phyloP scores from a whole-genome alignment of 1,140 invertebrate genomes.

The Tachypleus tridentatus region DNA sequence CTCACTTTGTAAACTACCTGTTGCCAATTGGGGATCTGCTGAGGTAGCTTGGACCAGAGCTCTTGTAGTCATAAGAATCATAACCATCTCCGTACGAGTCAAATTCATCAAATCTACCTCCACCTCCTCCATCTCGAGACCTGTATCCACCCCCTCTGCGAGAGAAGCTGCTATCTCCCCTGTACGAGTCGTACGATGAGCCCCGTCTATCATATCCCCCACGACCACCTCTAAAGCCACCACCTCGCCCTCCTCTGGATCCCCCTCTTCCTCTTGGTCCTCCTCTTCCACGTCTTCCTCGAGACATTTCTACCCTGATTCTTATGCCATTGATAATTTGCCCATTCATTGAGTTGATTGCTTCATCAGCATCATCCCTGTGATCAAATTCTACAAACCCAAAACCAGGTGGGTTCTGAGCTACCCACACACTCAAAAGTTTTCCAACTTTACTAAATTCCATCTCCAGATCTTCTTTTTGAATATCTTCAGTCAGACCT shows the following conservation, averaged over 20 bases:
- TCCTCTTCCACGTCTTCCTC: slow-evolving; percentile 18
- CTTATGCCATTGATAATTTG: slow-evolving; percentile 22
- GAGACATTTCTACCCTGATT: slow-evolving; percentile 25
- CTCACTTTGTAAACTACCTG: no score
- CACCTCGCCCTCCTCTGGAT: slow-evolving; percentile 5
- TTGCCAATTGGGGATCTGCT: no score
- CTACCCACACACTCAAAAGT: slow-evolving; percentile 47
- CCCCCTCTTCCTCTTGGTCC: slow-evolving; percentile 15
- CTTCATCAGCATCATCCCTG: slow-evolving; percentile 44
- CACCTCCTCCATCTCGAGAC: no score
- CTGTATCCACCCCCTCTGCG: no score
- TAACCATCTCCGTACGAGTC: no score
- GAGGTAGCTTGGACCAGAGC: no score
- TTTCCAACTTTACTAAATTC: slow-evolving; percentile 44
- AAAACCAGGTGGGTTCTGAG: slow-evolving; percentile 45
- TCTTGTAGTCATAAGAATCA: no score
- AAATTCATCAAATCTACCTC: no score
- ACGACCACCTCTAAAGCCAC: slow-evolving; percentile 11
- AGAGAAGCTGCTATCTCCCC: no score
- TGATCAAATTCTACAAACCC: slow-evolving; percentile 50
- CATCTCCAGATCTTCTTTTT: slow-evolving; percentile 32
- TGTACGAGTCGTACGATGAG: no score
- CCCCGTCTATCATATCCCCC: not conserved
- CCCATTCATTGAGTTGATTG: slow-evolving; percentile 41
- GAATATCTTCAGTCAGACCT: slow-evolving; percentile 21